These are phyloP conservation scores for Antrozous pallidus DNA, from an alignment of 2,797 vertebrate species.

Conservation along the genomic window DNA sequence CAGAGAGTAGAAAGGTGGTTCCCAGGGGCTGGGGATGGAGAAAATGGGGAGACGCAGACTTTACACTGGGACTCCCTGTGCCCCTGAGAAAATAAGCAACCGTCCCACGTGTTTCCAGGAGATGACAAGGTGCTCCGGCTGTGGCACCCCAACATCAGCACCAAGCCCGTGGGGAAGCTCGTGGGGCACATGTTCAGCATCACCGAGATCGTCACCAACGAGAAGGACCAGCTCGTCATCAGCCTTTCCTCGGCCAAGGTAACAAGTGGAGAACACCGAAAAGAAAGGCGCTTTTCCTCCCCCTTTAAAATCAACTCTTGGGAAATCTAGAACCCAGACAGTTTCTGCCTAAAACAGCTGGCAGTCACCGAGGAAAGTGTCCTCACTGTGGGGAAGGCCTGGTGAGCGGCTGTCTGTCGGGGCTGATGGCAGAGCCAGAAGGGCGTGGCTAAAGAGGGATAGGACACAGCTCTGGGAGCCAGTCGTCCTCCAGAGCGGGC, in stretches of 20 bases:
- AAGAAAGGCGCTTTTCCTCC: background rate
- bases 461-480: background rate
- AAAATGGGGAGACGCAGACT: background rate
- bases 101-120: slow-evolving; percentile 67
- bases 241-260: slow-evolving; percentile 84
- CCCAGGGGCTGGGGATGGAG: background rate
- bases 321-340: background rate
- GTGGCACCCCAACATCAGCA: slow-evolving; percentile 82
- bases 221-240: slow-evolving; percentile 83
- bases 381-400: background rate
- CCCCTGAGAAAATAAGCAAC: background rate
- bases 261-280: slow-evolving; percentile 14
- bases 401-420: background rate
- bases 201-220: slow-evolving; percentile 81
- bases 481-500: background rate
- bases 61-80: background rate
- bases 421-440: background rate
- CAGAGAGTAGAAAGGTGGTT: background rate
- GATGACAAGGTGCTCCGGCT: slow-evolving; percentile 81
- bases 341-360: background rate
- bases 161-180: slow-evolving; percentile 80
- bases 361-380: background rate
- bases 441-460: background rate
- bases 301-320: background rate
- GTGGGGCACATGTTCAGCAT: slow-evolving; percentile 79